Base-by-base conservation (phyloP, 2,888 invertebrate genomes). In the Hedya salicella region DNA sequence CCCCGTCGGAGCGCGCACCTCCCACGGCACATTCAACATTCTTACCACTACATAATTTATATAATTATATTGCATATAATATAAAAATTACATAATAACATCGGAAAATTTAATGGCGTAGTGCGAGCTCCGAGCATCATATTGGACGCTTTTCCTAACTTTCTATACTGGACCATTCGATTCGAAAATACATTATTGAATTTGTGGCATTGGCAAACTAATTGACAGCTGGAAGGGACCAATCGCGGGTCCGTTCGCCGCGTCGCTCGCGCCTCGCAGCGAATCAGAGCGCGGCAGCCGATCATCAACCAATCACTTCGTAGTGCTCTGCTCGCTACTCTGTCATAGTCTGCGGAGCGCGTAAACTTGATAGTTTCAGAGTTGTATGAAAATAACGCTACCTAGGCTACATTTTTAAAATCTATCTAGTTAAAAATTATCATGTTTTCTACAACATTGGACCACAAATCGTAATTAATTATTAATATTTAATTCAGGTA, bases 401-500 rank as follows among this genome's bases (percentile, higher is more conserved):
- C 80, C 85, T 85, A 86, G 78, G 79, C 86, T 88, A 87, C 75
- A 75, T 82, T 79, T 82, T 83, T 88, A 83, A 83, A 79, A 80
- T 79, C 89, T 91, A 92, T 88, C 87, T 91, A 90, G 85, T 85
- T 87, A 84, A 84, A 65, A 78, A 88, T 83, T 89, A 89, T 89
- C 84, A 88, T 89, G 91, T 88, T 90, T 46, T 89, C 88, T 85
- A 88, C 86, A 91, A 91, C 88, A 92, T 93, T 93, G 92, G 92
- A 92, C 92, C 92, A 90, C 92, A 88, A 83, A 89, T 91, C 81
- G 88, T 91, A 90, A 89, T 89, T 89, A 88, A 87, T 89, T 87
- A 89, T 86, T 89, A 89, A 86, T 90, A 90, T 88, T 86, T 88
- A 70, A 91, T 87, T 93, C 92, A 93, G 92, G 92, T 92, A 93